phyloP scores from a whole-genome alignment of 1,140 invertebrate genomes.

The Macrocentrus cingulum region DNA sequence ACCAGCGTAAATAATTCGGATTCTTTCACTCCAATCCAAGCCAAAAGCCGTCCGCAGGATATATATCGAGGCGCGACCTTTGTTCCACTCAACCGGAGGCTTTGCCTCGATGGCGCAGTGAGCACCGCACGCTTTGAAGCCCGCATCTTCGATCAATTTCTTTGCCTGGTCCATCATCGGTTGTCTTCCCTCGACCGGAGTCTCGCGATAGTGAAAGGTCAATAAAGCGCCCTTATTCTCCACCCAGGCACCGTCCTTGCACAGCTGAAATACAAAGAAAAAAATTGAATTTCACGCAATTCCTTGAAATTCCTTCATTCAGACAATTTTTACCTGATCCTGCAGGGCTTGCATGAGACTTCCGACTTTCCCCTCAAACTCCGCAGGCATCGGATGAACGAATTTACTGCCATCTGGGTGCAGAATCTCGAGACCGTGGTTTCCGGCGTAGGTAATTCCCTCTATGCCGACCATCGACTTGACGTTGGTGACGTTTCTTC shows the following conservation, averaged over 20 bases:
- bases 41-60: conserved; percentile 87
- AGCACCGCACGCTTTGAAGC: conserved; percentile 75
- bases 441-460: conserved; percentile 87
- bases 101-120: conserved; percentile 86
- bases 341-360: conserved; percentile 77
- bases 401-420: conserved; percentile 90
- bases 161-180: conserved; percentile 70
- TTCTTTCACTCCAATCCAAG: conserved; percentile 87
- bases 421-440: conserved; percentile 85
- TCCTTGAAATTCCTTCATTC: background rate
- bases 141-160: conserved; percentile 71
- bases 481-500: conserved; percentile 83
- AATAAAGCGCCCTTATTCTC: conserved; percentile 87
- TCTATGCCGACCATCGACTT: conserved; percentile 89
- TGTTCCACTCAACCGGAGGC: conserved; percentile 88
- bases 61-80: conserved; percentile 86
- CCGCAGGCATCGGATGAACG: conserved; percentile 85
- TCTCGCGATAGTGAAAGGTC: conserved; percentile 87
- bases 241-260: conserved; percentile 86
- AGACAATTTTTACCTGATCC: conserved; percentile 66
- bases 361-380: conserved; percentile 80
- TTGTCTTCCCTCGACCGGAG: conserved; percentile 67
- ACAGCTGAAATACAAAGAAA: conserved; percentile 62
- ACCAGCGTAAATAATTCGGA: conserved; percentile 86
- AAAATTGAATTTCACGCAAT: background rate